phyloP scores from a whole-genome alignment of 2,888 invertebrate species.

The Diarsia brunnea region DNA sequence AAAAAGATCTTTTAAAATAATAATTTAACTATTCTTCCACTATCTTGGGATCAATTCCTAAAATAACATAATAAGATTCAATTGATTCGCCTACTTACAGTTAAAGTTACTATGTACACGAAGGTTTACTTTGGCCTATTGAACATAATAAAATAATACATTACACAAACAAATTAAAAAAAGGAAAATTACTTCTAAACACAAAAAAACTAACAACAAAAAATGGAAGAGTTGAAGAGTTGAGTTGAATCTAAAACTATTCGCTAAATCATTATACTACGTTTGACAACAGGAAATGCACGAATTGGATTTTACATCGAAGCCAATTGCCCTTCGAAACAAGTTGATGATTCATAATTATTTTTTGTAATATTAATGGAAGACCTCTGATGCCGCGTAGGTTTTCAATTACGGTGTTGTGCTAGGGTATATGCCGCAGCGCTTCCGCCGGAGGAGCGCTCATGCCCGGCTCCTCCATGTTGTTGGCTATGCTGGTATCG shows the following conservation, averaged over 20 bases:
- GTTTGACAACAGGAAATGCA: constrained; percentile 3
- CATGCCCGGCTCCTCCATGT: constrained; percentile 83
- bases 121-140: constrained; percentile 55
- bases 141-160: constrained; percentile 27
- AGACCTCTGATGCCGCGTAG: background rate
- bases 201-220: background rate
- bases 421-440: constrained; percentile 80
- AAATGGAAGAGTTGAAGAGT: background rate
- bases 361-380: constrained; percentile 14
- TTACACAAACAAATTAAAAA: constrained; percentile 10
- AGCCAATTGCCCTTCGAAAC: background rate
- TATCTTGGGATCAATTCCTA: constrained; percentile 32
- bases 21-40: constrained; percentile 27
- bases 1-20: constrained; percentile 29
- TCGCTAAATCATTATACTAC: background rate
- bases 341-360: background rate
- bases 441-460: constrained; percentile 81
- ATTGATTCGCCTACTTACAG: constrained; percentile 55
- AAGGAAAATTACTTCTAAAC: background rate
- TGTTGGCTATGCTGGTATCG: constrained; percentile 79
- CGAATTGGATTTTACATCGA: constrained; percentile 10
- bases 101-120: constrained; percentile 63
- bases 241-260: constrained; percentile 7
- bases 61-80: constrained; percentile 39
- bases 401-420: background rate